phyloP scores from a whole-genome alignment of 2,113 vertebrate species.

The Neopipo cinnamomea region DNA sequence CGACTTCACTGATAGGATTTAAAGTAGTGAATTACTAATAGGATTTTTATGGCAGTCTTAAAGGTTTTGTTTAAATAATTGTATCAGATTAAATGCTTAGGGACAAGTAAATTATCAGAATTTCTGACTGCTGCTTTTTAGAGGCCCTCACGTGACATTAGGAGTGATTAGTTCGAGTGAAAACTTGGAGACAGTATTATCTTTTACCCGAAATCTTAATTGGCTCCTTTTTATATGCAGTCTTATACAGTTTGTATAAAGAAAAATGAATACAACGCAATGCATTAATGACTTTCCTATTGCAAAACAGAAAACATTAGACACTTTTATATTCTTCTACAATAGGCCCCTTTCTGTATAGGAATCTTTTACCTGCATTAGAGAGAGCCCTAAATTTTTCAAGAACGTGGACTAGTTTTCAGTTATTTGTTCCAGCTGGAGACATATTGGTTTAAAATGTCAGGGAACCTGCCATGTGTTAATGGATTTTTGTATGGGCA shows the following conservation, averaged over 20 bases:
- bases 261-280: not conserved
- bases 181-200: not conserved
- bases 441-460: slow-evolving; percentile 28
- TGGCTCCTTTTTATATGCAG: not conserved
- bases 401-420: not conserved
- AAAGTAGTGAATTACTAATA: not conserved
- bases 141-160: not conserved
- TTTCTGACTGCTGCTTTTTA: not conserved
- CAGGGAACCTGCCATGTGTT: not conserved
- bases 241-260: not conserved
- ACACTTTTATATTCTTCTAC: not conserved
- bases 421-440: slow-evolving; percentile 13
- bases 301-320: not conserved
- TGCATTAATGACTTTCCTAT: not conserved
- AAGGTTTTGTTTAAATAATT: not conserved
- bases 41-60: not conserved
- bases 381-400: not conserved
- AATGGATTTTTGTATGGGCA: not conserved
- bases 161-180: not conserved
- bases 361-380: not conserved
- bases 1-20: not conserved
- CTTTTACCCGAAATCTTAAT: not conserved
- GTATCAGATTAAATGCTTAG: not conserved
- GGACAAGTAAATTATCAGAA: not conserved
- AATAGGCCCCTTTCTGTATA: not conserved